Evolutionary conservation across 2,888 invertebrate species (phyloP).

Genomic region (Dicyrtoma fusca): DNA sequence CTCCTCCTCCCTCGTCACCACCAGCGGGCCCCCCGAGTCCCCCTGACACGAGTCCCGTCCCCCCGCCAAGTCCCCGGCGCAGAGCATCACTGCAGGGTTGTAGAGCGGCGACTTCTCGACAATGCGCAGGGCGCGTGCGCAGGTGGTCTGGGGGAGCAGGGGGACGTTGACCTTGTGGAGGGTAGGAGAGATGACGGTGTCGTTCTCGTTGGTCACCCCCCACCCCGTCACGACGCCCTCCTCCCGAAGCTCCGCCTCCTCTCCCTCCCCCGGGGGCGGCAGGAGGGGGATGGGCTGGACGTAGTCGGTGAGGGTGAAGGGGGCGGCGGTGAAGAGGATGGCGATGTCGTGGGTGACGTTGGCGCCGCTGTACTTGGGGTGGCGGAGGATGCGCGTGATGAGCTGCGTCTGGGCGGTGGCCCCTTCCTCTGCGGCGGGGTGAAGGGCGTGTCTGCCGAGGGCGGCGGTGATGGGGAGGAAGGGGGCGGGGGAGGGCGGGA

Average conservation of each 20-base stretch:
- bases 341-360: neutral
- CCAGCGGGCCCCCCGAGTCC: conserved; percentile 21
- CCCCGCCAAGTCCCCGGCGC: conserved; percentile 28
- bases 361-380: neutral
- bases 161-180: conserved; percentile 19
- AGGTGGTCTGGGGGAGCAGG: conserved; percentile 14
- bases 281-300: conserved; percentile 9
- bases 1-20: neutral
- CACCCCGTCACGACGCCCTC: conserved; percentile 14
- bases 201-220: conserved; percentile 19
- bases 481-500: neutral
- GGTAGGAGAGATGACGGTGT: neutral
- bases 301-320: neutral
- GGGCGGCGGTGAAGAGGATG: neutral
- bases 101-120: neutral
- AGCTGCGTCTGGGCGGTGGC: neutral
- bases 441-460: neutral
- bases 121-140: neutral
- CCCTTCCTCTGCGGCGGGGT: no score
- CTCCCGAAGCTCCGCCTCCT: no score
- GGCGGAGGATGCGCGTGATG: neutral
- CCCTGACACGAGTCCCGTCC: conserved; percentile 15
- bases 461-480: neutral
- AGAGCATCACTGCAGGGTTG: conserved; percentile 16
- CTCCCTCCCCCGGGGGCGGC: neutral